Evolutionary conservation across 2,113 vertebrate genomes (phyloP).

Genomic region (Anoura caudifer): DNA sequence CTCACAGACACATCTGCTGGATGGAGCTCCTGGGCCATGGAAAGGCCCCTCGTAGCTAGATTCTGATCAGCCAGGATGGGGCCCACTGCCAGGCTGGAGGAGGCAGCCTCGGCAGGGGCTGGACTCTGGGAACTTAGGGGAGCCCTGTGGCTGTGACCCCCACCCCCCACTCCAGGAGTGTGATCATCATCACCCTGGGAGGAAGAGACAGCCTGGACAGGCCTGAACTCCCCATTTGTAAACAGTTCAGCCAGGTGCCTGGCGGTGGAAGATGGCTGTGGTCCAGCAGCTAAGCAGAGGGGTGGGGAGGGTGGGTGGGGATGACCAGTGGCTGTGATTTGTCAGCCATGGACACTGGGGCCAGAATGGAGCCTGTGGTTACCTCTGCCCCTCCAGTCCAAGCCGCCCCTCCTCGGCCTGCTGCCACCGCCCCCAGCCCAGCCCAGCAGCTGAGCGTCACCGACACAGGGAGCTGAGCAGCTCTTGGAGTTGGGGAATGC

Average conservation of each 20-base stretch:
- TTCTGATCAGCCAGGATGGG: not conserved
- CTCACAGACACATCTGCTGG: rapidly evolving
- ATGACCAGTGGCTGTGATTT: not conserved
- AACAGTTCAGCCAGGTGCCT: not conserved
- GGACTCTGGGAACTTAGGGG: not conserved
- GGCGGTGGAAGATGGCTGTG: not conserved
- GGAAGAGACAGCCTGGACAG: not conserved
- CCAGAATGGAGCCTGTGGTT: not conserved
- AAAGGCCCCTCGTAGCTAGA: not conserved
- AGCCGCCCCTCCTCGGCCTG: not conserved
- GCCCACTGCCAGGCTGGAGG: not conserved
- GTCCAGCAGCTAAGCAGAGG: not conserved
- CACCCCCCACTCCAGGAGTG: not conserved
- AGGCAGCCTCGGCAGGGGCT: not conserved
- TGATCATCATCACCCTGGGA: not conserved
- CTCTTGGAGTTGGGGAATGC: not conserved
- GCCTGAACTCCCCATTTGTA: not conserved
- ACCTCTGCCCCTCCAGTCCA: not conserved
- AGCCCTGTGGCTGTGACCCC: not conserved
- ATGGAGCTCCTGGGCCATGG: too few relatives aligned
- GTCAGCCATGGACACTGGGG: not conserved
- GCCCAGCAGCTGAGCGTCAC: not conserved
- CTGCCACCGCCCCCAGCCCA: rapidly evolving
- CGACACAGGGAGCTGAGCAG: rapidly evolving
- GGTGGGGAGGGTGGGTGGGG: rapidly evolving